These are phyloP conservation scores for Acanthurus tractus DNA, from an alignment of 2,797 vertebrate species.

Conservation along the genomic window DNA sequence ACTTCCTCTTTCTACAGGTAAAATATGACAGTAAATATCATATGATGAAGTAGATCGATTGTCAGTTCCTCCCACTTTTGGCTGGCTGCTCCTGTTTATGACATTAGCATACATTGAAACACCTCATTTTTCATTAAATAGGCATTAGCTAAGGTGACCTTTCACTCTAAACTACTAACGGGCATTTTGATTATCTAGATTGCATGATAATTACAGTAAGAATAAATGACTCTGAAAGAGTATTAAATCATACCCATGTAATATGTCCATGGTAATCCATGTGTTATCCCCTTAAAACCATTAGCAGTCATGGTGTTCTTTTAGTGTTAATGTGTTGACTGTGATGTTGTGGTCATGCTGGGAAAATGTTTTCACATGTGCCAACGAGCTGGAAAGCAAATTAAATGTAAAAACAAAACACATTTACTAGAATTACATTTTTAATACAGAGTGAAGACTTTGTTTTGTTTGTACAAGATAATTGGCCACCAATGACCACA, in stretches of 20 bases:
- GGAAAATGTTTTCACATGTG: not conserved
- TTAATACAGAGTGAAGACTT: not conserved
- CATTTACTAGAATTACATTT: not conserved
- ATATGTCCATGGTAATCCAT: conserved; percentile 66
- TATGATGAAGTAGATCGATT: conserved; percentile 34
- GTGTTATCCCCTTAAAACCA: conserved; percentile 49
- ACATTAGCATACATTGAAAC: conserved; percentile 52
- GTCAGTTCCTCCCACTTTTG: conserved; percentile 9
- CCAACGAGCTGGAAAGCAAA: conserved; percentile 2
- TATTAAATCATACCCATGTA: conserved; percentile 70
- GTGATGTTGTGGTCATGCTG: conserved; percentile 17
- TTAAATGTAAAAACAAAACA: not conserved
- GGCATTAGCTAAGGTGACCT: conserved; percentile 68
- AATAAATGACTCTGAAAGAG: conserved; percentile 61
- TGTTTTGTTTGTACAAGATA: not conserved
- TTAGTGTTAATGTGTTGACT: conserved; percentile 18
- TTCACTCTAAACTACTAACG: conserved; percentile 63
- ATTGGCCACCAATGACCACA: not conserved
- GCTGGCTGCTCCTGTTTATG: conserved; percentile 45
- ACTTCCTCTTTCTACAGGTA: conserved; percentile 2
- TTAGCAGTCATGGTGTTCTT: conserved; percentile 56
- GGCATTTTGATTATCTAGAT: conserved; percentile 70
- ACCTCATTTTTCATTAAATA: conserved; percentile 65
- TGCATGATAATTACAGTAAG: conserved; percentile 67
- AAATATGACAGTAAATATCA: conserved; percentile 26